Conservation (phyloP, 2,797 vertebrate species). For the Rousettus madagascariensis region DNA sequence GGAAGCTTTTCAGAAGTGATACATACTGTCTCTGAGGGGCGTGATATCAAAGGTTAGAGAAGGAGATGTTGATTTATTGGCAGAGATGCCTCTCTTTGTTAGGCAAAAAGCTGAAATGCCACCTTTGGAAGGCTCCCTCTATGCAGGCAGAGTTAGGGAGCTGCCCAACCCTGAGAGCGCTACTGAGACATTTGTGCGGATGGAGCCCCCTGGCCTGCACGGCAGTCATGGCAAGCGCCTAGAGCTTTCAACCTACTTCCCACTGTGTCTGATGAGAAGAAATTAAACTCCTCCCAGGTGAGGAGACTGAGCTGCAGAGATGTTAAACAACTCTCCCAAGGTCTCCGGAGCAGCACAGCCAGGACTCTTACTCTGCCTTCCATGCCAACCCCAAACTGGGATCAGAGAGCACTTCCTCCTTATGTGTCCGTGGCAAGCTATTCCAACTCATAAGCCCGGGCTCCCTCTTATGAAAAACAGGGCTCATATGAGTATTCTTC, state of each 20-base stretch:
- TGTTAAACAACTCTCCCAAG: neutral
- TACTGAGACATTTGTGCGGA: neutral
- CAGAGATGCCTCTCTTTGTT: neutral
- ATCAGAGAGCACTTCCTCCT: neutral
- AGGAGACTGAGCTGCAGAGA: neutral
- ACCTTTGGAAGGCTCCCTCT: neutral
- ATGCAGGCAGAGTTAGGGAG: rapidly evolving
- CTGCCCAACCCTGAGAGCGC: rapidly evolving
- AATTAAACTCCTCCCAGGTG: neutral
- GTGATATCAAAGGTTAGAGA: neutral
- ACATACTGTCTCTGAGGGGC: neutral
- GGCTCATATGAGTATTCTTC: neutral
- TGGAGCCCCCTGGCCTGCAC: neutral
- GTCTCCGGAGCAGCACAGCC: neutral
- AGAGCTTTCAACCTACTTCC: neutral
- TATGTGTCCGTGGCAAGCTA: neutral
- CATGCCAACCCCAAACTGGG: neutral
- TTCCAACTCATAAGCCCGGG: neutral
- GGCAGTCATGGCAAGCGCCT: neutral
- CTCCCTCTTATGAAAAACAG: neutral
- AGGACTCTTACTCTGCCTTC: neutral
- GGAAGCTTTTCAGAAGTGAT: neutral
- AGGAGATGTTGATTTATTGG: neutral
- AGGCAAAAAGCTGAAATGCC: neutral
- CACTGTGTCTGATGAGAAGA: no score